Evolutionary conservation across 2,888 invertebrate genomes (phyloP), one percentile per base, ranked within the genome.

Genomic region (Smittia sp.): DNA sequence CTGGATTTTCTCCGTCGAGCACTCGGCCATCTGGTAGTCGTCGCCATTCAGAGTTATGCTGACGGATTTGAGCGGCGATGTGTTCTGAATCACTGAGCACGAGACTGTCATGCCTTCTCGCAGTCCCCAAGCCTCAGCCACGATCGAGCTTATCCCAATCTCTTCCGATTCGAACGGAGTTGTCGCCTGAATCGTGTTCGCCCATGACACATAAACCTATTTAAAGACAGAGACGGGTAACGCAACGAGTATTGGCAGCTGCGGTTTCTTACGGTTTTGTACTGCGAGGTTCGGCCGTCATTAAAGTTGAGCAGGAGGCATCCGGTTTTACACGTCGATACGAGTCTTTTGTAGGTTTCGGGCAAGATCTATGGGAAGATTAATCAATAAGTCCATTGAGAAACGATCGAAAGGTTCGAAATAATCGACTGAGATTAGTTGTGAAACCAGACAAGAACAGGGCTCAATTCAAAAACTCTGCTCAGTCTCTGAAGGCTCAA

Each of bases 121-220:
- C 4, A 73, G 11, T 22, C 73, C 73, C n/a, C 63, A 18, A 1
- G 7, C 1, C 3, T 73, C 65, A 13, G 73, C 73, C 6, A 73
- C 39, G 7, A 41, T 24, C 13, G 73, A 7, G 46, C 41, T 63
- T 2, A 73, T 65, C 20, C 73, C 73, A 15, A 72, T 32, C 20
- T 72, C 58, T 27, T 72, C 72, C 18, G 27, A 32, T 9, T 72
- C 72, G 4, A 72, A 72, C 32, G 58, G 58, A 38, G 22, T 72
- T 11, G 58, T 62, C 13, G 62, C 72, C 13, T 62, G 38, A 38
- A 72, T 72, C 0, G 39, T 6, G 11, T 18, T 38, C 18, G 72
- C 27, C 58, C 72, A 72, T 72, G 72, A 72, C 58, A 72, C 62
- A 39, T 72, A 72, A 22, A 72, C 39, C 72, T 72, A 39, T 38